Percentiles rank a stretch among this genome's conserved stretches.
These are phyloP conservation scores for Choreutis nemorana DNA, from an alignment of 2,888 invertebrate species.

Conservation along the genomic window DNA sequence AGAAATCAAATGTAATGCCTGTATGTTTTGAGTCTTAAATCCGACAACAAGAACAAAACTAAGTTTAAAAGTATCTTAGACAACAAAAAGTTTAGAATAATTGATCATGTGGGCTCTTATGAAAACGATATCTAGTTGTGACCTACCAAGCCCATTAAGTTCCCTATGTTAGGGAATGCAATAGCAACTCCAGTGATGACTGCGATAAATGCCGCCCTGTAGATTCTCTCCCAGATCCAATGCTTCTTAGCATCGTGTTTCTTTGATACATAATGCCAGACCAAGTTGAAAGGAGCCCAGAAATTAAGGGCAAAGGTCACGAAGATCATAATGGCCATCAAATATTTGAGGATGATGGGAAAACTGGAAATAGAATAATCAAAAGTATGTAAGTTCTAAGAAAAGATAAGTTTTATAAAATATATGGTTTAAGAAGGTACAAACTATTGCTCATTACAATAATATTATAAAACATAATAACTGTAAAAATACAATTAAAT, in stretches of 20 bases:
- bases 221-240: slow-evolving; percentile 51
- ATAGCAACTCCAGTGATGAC: slow-evolving; percentile 39
- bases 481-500: neutral
- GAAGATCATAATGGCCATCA: slow-evolving; percentile 56
- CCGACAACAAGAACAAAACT: no score
- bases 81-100: no score
- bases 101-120: no score
- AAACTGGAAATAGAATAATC: slow-evolving; percentile 25
- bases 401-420: slow-evolving; percentile 1
- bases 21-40: no score
- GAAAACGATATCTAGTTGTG: no score
- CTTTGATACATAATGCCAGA: slow-evolving; percentile 45
- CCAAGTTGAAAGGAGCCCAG: slow-evolving; percentile 55
- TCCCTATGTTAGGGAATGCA: slow-evolving; percentile 50
- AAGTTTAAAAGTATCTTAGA: no score
- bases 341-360: slow-evolving; percentile 38
- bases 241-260: slow-evolving; percentile 31
- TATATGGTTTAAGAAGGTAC: no score
- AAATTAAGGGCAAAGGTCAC: slow-evolving; percentile 52
- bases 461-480: no score
- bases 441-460: no score
- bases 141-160: slow-evolving; percentile 51
- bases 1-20: no score
- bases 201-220: slow-evolving; percentile 32
- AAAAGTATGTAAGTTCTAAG: slow-evolving; percentile 1